Percentiles rank a stretch among this genome's conserved stretches.
Conservation (phyloP, 2,797 vertebrate species). For the Philypnodon macrostomus region DNA sequence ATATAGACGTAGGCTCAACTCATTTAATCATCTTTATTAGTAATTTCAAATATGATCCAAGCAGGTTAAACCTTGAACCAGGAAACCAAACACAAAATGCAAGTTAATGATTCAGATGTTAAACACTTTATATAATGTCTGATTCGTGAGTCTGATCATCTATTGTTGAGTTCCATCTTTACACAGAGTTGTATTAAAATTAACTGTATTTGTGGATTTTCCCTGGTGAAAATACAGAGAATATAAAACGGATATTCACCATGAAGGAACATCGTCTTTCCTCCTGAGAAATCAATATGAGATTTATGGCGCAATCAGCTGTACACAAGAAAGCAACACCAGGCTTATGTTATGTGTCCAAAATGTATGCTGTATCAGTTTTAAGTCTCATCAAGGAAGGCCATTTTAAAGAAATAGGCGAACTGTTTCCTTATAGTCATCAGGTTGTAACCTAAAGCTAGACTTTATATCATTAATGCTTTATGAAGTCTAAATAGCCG, state of each 20-base stretch:
- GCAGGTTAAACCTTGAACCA: too few relatives aligned
- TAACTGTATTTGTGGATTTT: conserved; percentile 25
- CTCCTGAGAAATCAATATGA: conserved; percentile 44
- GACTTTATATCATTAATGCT: conserved; percentile 14
- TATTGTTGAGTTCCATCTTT: too few relatives aligned
- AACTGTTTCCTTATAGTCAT: conserved; percentile 2
- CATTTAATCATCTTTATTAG: too few relatives aligned
- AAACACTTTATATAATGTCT: too few relatives aligned
- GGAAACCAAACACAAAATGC: too few relatives aligned
- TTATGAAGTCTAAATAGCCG: conserved; percentile 4
- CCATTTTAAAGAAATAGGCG: neutral
- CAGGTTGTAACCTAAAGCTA: neutral
- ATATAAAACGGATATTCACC: conserved; percentile 59
- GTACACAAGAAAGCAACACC: conserved; percentile 26
- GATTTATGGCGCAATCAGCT: conserved; percentile 45
- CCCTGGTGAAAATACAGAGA: conserved; percentile 31
- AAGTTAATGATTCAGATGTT: too few relatives aligned
- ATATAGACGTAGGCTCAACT: too few relatives aligned
- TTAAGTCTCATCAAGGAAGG: neutral
- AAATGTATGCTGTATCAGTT: neutral
- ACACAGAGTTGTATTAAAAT: too few relatives aligned
- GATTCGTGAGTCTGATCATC: too few relatives aligned
- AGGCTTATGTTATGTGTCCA: neutral
- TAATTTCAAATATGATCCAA: too few relatives aligned
- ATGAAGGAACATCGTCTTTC: conserved; percentile 35